These are phyloP conservation scores for Heterohyrax brucei DNA, from an alignment of 2,797 vertebrate species.

Conservation along the genomic window DNA sequence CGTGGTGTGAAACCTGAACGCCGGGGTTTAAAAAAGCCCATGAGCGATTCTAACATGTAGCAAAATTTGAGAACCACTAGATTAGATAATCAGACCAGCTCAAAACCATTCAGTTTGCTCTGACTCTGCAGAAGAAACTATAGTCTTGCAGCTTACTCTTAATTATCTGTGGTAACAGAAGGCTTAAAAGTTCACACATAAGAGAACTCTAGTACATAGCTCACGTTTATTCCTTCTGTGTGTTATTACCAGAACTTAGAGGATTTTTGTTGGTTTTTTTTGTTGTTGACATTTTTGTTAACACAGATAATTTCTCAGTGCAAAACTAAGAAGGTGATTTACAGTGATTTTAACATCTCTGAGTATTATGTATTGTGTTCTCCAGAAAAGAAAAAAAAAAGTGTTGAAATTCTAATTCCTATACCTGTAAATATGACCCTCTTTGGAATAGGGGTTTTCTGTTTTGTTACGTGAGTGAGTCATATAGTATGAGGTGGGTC, in stretches of 20 bases:
- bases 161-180: neutral
- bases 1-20: neutral
- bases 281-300: constrained; percentile 63
- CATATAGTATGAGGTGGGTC: neutral
- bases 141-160: neutral
- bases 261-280: neutral
- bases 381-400: no score
- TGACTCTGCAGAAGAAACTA: constrained; percentile 5
- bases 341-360: neutral
- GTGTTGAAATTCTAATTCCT: no score
- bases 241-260: neutral
- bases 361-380: neutral
- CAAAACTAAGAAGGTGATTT: constrained; percentile 41
- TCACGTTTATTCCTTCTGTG: neutral
- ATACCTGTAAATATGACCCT: neutral
- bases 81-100: neutral
- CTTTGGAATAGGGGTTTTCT: neutral
- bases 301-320: constrained; percentile 24
- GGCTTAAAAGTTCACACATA: neutral
- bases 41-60: neutral
- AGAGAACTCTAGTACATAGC: neutral
- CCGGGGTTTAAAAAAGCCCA: neutral
- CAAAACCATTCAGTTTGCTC: neutral
- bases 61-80: neutral
- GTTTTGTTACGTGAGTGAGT: no score